phyloP scores from a whole-genome alignment of 2,888 invertebrate species.

The Andrena bucephala region DNA sequence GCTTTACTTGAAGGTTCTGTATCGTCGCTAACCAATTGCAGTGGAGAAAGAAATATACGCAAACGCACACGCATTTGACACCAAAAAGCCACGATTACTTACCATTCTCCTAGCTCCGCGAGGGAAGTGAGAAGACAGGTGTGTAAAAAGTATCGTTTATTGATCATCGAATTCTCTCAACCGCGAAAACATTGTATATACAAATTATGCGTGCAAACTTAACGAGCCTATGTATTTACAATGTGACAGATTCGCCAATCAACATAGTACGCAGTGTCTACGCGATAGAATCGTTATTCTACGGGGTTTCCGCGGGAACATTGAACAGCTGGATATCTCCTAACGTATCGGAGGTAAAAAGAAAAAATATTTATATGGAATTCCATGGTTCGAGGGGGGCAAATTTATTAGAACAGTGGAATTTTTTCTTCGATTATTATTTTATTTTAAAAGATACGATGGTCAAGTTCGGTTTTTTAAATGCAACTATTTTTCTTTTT shows the following conservation, averaged over 20 bases:
- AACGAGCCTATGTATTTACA: conserved; percentile 44
- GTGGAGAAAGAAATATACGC: conserved; percentile 76
- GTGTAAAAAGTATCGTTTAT: conserved; percentile 58
- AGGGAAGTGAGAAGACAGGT: not conserved
- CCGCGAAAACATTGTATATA: conserved; percentile 43
- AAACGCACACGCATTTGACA: conserved; percentile 67
- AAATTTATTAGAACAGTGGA: too few relatives aligned
- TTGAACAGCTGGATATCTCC: too few relatives aligned
- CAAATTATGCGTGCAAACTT: conserved; percentile 48
- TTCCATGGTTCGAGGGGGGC: too few relatives aligned
- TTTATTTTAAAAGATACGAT: too few relatives aligned
- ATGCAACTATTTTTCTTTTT: too few relatives aligned
- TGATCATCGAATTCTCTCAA: conserved; percentile 21
- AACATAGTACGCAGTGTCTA: conserved; percentile 23
- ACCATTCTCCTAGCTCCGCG: not conserved
- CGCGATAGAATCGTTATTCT: conserved; percentile 21
- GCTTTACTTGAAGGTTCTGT: conserved; percentile 77
- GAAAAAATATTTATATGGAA: too few relatives aligned
- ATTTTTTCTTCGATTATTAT: too few relatives aligned
- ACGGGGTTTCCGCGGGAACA: too few relatives aligned
- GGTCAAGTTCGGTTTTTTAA: too few relatives aligned
- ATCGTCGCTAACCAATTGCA: conserved; percentile 82
- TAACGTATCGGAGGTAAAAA: too few relatives aligned
- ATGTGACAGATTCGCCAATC: conserved; percentile 30
- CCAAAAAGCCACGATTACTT: conserved; percentile 13